Conservation (phyloP, 2,113 vertebrate genomes). For the Setophaga coronata region DNA sequence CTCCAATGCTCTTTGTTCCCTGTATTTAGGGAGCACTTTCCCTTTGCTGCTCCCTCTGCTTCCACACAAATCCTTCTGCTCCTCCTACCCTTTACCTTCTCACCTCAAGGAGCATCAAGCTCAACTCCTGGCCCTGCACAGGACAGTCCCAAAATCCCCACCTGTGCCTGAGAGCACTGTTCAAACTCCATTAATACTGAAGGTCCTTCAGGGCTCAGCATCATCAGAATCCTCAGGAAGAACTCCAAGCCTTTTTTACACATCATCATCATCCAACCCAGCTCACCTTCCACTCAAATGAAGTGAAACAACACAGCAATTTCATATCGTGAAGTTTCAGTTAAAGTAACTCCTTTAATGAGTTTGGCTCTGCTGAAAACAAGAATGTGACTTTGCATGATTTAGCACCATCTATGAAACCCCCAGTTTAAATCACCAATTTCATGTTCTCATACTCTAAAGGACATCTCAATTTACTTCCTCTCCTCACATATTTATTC, state of each 20-base stretch:
- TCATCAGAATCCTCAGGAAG: background rate
- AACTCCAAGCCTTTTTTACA: background rate
- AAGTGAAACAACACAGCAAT: background rate
- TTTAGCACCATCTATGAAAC: background rate
- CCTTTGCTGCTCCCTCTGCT: background rate
- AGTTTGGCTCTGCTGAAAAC: background rate
- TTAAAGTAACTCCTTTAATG: background rate
- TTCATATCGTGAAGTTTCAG: background rate
- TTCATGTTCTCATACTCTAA: background rate
- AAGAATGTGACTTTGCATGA: background rate
- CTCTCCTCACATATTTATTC: background rate
- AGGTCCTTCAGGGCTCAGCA: background rate
- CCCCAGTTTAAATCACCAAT: background rate
- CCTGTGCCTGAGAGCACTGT: background rate
- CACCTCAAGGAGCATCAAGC: background rate
- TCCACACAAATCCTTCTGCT: background rate
- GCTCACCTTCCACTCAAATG: background rate
- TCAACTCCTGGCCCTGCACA: background rate
- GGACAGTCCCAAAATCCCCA: background rate
- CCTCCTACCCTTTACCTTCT: background rate
- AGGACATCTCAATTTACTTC: background rate
- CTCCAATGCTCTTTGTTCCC: background rate
- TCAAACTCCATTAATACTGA: background rate
- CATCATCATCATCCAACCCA: background rate
- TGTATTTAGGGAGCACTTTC: rapidly evolving